A percentile compares a stretch with the other conserved stretches of the same genome.
Conservation (phyloP, 2,888 invertebrate species). For the Glaucopsyche alexis region DNA sequence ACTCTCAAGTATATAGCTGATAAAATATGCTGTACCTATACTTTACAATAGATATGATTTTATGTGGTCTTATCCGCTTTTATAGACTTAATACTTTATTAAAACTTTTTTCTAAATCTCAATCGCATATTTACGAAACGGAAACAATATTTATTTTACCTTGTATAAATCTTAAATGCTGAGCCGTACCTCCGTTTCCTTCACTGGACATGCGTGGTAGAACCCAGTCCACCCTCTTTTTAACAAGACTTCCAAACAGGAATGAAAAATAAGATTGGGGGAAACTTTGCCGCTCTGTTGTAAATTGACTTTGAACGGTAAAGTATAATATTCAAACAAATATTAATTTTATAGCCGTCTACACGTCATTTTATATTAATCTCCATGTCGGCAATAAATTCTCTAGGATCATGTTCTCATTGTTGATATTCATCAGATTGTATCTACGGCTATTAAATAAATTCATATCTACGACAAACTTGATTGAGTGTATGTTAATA, state of each 20-base stretch:
- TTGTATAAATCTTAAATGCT: constrained; percentile 1
- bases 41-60: neutral
- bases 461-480: constrained; percentile 18
- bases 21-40: neutral
- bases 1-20: too few relatives aligned
- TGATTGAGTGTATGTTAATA: constrained; percentile 20
- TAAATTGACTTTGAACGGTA: constrained; percentile 9
- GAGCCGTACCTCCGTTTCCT: neutral
- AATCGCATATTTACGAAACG: neutral
- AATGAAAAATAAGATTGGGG: constrained; percentile 11
- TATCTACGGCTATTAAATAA: neutral
- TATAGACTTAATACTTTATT: neutral
- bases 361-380: constrained; percentile 2
- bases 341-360: neutral
- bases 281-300: neutral
- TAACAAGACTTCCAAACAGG: constrained; percentile 3
- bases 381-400: neutral
- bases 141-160: neutral
- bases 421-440: neutral
- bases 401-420: constrained; percentile 7
- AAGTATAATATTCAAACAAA: constrained; percentile 2
- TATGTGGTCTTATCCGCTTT: neutral
- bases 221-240: neutral
- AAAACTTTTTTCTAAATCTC: neutral
- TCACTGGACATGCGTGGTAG: constrained; percentile 11